phyloP scores from a whole-genome alignment of 2,888 invertebrate species.

The Caenorhabditis virilis region DNA sequence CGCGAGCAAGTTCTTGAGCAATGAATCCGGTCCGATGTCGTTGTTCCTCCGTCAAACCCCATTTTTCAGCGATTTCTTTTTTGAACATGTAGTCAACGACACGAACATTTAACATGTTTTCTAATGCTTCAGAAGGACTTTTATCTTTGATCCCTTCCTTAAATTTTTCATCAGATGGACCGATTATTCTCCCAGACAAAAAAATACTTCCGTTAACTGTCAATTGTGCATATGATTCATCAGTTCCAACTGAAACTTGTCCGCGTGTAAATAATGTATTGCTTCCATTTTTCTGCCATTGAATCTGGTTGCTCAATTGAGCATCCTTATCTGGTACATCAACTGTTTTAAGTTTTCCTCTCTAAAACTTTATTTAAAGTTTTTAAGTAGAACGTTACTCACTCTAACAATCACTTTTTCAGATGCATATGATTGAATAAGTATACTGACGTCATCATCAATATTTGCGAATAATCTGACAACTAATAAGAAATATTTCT shows the following conservation, averaged over 20 bases:
- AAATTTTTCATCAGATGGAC: slow-evolving; percentile 90
- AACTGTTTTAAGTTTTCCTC: too few species aligned
- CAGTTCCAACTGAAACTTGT: slow-evolving; percentile 92
- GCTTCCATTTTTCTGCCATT: slow-evolving; percentile 83
- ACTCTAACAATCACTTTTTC: slow-evolving; percentile 96
- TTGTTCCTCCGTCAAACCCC: slow-evolving; percentile 78
- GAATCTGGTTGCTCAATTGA: slow-evolving; percentile 93
- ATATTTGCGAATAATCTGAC: slow-evolving; percentile 76
- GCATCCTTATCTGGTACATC: too few species aligned
- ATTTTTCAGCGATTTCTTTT: slow-evolving; percentile 82
- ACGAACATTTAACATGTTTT: slow-evolving; percentile 86
- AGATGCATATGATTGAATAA: slow-evolving; percentile 80
- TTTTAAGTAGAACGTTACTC: too few species aligned
- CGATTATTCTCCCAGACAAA: slow-evolving; percentile 83
- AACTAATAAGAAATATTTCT: slow-evolving; percentile 73
- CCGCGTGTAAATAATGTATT: slow-evolving; percentile 87
- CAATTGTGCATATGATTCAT: slow-evolving; percentile 80
- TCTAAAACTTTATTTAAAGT: too few species aligned
- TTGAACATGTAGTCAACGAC: slow-evolving; percentile 81
- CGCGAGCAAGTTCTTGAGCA: slow-evolving; percentile 76
- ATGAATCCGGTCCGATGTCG: slow-evolving; percentile 75
- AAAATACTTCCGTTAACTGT: slow-evolving; percentile 93
- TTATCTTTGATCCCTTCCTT: slow-evolving; percentile 86
- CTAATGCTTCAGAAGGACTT: slow-evolving; percentile 86
- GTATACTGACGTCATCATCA: slow-evolving; percentile 55